Percentiles rank a stretch among this genome's conserved stretches.
phyloP scores from a whole-genome alignment of 1,140 invertebrate species.

The Littorina saxatilis region DNA sequence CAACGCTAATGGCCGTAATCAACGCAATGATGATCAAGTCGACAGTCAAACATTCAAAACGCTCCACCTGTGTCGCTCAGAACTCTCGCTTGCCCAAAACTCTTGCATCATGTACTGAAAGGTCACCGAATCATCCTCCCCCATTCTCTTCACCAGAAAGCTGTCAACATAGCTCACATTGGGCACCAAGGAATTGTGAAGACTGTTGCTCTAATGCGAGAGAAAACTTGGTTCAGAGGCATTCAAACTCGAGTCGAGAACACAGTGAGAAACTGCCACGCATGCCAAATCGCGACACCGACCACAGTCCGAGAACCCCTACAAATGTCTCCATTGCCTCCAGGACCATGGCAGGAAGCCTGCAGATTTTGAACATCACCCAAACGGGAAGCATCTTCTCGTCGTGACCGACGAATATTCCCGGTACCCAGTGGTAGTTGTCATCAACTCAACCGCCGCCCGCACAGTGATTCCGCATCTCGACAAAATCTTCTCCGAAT shows the following conservation, averaged over 20 bases:
- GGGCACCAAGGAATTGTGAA: conserved; percentile 43
- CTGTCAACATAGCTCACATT: conserved; percentile 44
- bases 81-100: background rate
- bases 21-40: background rate
- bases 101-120: conserved; percentile 29
- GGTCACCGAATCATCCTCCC: conserved; percentile 37
- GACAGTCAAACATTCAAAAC: background rate
- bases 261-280: conserved; percentile 31
- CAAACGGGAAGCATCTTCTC: conserved; percentile 48
- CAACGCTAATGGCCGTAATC: background rate
- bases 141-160: conserved; percentile 28
- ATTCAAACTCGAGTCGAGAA: conserved; percentile 39
- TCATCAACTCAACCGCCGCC: background rate
- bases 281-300: conserved; percentile 34
- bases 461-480: background rate
- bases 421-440: conserved; percentile 43
- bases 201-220: conserved; percentile 40
- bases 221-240: conserved; percentile 48
- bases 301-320: conserved; percentile 42
- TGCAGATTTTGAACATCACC: conserved; percentile 46
- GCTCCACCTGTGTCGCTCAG: background rate
- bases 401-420: conserved; percentile 57
- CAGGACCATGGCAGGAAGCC: conserved; percentile 43
- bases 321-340: conserved; percentile 47
- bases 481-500: conserved; percentile 9